Evolutionary conservation across 2,888 invertebrate species (phyloP).

Genomic region (Phymatocera aterrima): DNA sequence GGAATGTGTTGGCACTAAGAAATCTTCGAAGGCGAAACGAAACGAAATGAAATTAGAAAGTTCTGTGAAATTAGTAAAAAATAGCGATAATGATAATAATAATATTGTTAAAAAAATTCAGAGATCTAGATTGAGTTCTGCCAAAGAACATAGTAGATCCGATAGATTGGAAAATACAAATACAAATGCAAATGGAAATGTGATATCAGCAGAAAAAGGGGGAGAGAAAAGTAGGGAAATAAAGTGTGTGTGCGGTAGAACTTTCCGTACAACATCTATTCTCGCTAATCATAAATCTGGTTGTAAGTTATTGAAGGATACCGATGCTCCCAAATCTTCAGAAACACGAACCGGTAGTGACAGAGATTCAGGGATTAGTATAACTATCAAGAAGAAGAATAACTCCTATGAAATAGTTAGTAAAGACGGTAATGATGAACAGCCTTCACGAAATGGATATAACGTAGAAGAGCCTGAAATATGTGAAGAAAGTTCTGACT

Average conservation of each 20-base stretch:
- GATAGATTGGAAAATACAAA: conserved; percentile 13
- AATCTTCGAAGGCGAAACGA: neutral
- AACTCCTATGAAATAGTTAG: conserved; percentile 70
- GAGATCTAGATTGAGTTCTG: neutral
- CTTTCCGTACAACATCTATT: conserved; percentile 64
- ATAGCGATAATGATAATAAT: neutral
- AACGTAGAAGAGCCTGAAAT: conserved; percentile 50
- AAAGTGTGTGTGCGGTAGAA: conserved; percentile 63
- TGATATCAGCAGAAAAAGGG: neutral
- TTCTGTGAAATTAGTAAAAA: neutral
- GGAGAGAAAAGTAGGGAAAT: neutral
- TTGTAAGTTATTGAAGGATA: conserved; percentile 53
- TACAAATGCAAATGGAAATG: too few relatives aligned
- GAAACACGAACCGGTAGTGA: conserved; percentile 60
- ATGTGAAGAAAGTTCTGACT: conserved; percentile 54
- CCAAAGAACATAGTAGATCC: neutral
- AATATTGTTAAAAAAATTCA: neutral
- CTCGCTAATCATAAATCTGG: conserved; percentile 62
- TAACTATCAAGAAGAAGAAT: conserved; percentile 71
- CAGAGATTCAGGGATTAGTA: conserved; percentile 66
- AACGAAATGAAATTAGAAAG: neutral
- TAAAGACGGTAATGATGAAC: conserved; percentile 58
- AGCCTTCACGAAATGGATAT: conserved; percentile 52
- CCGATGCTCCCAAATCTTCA: neutral
- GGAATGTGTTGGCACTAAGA: neutral